Conservation (phyloP, 2,797 vertebrate genomes). For the Sebastes kiyomatsui region DNA sequence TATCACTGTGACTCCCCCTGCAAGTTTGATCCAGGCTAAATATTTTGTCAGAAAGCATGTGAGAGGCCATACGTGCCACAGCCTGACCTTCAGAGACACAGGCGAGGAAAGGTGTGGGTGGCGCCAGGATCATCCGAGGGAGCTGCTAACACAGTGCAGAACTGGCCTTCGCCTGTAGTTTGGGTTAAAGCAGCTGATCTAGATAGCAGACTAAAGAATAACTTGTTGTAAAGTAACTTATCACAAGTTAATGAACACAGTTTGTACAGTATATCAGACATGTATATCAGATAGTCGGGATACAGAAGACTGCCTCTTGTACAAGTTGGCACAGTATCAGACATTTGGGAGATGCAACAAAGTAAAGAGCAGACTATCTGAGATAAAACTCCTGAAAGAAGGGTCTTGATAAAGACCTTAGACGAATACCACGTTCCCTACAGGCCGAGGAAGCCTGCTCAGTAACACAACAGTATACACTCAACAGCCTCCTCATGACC, state of each 20-base stretch:
- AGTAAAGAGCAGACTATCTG: conserved; percentile 25
- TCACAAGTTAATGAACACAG: conserved; percentile 4
- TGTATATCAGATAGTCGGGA: background rate
- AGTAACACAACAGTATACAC: background rate
- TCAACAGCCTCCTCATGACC: background rate
- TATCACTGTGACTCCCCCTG: conserved; percentile 58
- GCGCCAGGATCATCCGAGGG: background rate
- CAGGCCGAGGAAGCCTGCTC: background rate
- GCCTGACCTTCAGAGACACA: conserved; percentile 30
- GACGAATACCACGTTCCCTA: background rate
- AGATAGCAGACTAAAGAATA: conserved; percentile 4
- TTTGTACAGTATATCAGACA: conserved; percentile 7
- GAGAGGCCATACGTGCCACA: conserved; percentile 43
- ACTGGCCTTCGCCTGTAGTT: conserved; percentile 10
- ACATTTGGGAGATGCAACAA: conserved; percentile 59
- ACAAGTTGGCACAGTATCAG: conserved; percentile 20
- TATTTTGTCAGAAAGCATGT: conserved; percentile 67
- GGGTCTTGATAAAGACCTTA: conserved; percentile 29
- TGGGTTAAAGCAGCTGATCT: background rate
- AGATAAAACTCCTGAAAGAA: conserved; percentile 42
- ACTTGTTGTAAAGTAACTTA: conserved; percentile 10
- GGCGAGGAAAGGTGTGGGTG: background rate
- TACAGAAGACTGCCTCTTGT: conserved; percentile 11
- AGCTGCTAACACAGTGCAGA: background rate
- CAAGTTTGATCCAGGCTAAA: conserved; percentile 57